Base-by-base conservation (phyloP, 2,888 invertebrate species). In the Dynastes hyllus region DNA sequence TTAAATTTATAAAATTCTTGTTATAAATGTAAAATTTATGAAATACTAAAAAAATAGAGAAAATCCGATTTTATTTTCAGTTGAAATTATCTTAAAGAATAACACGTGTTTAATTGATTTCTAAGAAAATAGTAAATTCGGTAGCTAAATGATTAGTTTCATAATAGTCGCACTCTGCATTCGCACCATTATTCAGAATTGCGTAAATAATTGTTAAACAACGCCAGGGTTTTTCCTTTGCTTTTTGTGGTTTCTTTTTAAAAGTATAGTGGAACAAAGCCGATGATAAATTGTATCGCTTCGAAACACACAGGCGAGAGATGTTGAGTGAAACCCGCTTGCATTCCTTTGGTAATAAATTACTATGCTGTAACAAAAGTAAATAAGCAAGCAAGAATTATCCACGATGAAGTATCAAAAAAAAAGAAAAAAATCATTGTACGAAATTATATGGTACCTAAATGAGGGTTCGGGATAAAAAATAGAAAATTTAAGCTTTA, bases 231-330 rank as follows among this genome's bases (percentile, higher is more conserved):
- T 69, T 69, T 51, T 51, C 69, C 27, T 13, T 27, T 51, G 69
- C 51, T 51, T 29, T n/a, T 69, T 69, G 69, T 51, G 69, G 69
- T 69, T 51, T 51, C 32, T 69, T 69, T 69, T 27, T 51, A 13
- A 51, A 27, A 29, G 8, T 69, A n/a, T 51, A 63, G 13, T 69
- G 29, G 22, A 51, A 51, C 69, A 69, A 69, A 69, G 69, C 51
- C 51, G 51, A 51, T 50, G 69, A 69, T 69, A 51, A 69, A 69
- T 69, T 22, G 29, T 27, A 6, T 22, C 27, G 27, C 9, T 27
- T 51, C 29, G 22, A 32, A 51, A 50, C 29, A 29, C 67, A 66
- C 40, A 51, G 50, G 40, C 66, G 16, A 13, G 11, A 27, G 69
- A 50, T 51, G 69, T 27, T 29, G 27, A 69, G 51, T 69, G 51